Conservation (phyloP, 2,113 vertebrate genomes). For the Notarius quadriscutis region DNA sequence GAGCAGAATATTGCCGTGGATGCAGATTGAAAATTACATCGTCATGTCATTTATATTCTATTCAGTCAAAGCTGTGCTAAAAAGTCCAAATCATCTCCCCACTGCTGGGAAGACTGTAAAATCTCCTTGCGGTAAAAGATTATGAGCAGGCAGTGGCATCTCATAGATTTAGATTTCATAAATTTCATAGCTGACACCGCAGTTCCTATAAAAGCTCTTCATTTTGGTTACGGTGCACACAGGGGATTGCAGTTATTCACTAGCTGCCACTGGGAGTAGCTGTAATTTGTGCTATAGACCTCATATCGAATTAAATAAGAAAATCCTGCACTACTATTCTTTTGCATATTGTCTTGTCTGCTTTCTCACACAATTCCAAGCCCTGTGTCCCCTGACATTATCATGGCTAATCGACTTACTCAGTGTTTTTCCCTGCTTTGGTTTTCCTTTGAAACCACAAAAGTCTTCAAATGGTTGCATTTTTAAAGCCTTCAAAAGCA, state of each 20-base stretch:
- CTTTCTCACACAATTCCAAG: slow-evolving; percentile 11
- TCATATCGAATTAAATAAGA: slow-evolving; percentile 24
- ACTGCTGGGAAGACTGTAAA: slow-evolving; percentile 30
- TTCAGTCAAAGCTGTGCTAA: slow-evolving; percentile 61
- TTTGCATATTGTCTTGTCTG: slow-evolving; percentile 29
- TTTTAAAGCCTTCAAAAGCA: slow-evolving; percentile 45
- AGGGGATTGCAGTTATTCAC: background rate
- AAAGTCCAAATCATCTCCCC: slow-evolving; percentile 41
- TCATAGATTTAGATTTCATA: slow-evolving; percentile 19
- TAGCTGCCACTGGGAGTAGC: slow-evolving; percentile 3
- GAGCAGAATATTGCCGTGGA: slow-evolving; percentile 72
- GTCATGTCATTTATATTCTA: slow-evolving; percentile 76
- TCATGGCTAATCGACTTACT: slow-evolving; percentile 40
- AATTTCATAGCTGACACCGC: slow-evolving; percentile 11
- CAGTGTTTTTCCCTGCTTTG: slow-evolving; percentile 35
- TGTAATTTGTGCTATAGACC: slow-evolving; percentile 7
- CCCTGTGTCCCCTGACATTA: slow-evolving; percentile 24
- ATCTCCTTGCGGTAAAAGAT: slow-evolving; percentile 23
- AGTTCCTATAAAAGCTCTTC: slow-evolving; percentile 28
- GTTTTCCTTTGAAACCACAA: slow-evolving; percentile 50
- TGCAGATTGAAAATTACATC: slow-evolving; percentile 77
- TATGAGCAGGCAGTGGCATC: slow-evolving; percentile 27
- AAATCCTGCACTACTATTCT: slow-evolving; percentile 18
- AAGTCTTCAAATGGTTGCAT: slow-evolving; percentile 40
- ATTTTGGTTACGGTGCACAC: background rate